These are phyloP conservation scores for Gouania willdenowi DNA, from an alignment of 2,797 vertebrate species.

Conservation along the genomic window DNA sequence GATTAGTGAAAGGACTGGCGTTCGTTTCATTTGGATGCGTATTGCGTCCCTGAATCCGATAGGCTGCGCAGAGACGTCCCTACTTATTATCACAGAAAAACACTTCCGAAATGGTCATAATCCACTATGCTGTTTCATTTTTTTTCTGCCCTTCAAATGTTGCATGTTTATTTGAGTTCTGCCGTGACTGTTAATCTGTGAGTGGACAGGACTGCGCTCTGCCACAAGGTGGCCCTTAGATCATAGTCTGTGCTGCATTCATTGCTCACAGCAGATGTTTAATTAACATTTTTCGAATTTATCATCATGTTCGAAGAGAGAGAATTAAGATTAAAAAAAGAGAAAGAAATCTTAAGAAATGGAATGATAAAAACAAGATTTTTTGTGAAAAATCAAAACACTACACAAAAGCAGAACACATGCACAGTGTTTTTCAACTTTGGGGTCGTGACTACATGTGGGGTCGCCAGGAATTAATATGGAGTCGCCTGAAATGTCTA, in stretches of 20 bases:
- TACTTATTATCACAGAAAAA: slow-evolving; percentile 65
- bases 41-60: slow-evolving; percentile 82
- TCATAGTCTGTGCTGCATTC: slow-evolving; percentile 5
- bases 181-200: slow-evolving; percentile 62
- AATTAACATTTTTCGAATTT: slow-evolving; percentile 1
- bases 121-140: slow-evolving; percentile 60
- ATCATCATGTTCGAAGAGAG: too few species aligned
- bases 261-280: slow-evolving; percentile 20
- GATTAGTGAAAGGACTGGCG: slow-evolving; percentile 88
- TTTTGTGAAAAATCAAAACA: too few species aligned
- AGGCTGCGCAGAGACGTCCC: slow-evolving; percentile 68
- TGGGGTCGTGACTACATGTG: too few species aligned
- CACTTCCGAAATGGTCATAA: slow-evolving; percentile 74
- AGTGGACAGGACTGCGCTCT: slow-evolving; percentile 29
- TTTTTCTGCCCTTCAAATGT: slow-evolving; percentile 49
- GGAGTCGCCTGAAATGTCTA: too few species aligned
- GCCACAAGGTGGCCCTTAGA: slow-evolving; percentile 61
- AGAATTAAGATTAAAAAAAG: not conserved
- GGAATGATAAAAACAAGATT: too few species aligned
- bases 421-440: too few species aligned
- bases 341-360: not conserved
- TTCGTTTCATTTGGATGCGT: slow-evolving; percentile 88
- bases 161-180: slow-evolving; percentile 63
- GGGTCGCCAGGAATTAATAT: too few species aligned
- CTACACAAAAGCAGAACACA: too few species aligned